Evolutionary conservation across 2,797 vertebrate species (phyloP).

Genomic region (Pantherophis vulpinus): DNA sequence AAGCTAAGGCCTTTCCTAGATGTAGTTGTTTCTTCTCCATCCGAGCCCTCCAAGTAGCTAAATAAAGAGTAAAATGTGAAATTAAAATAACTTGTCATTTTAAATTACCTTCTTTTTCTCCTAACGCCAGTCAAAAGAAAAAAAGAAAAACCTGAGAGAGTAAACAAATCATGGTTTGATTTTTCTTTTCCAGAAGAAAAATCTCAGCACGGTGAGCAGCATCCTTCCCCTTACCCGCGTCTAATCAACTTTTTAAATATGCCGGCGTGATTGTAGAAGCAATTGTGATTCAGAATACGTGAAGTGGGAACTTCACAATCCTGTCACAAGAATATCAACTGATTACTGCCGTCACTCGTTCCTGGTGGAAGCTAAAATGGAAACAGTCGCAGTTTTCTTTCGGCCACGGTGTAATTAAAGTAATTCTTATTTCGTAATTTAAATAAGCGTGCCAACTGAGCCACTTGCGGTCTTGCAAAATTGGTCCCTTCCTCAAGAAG

Average conservation of each 20-base stretch:
- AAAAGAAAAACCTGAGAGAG: background rate
- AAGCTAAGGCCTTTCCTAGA: background rate
- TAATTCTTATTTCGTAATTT: background rate
- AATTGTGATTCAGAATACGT: background rate
- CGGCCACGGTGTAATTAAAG: background rate
- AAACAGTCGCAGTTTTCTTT: background rate
- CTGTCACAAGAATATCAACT: constrained; percentile 45
- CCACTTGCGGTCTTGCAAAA: too few species aligned
- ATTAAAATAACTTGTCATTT: background rate
- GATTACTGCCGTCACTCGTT: background rate
- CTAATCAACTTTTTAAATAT: background rate
- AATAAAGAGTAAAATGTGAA: background rate
- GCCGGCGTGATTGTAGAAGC: background rate
- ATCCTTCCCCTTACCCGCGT: background rate
- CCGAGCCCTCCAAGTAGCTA: background rate
- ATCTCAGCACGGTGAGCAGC: constrained; percentile 22
- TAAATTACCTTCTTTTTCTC: background rate
- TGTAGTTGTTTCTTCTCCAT: background rate
- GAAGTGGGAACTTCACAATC: background rate
- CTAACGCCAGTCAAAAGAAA: background rate
- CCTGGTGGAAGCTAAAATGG: background rate
- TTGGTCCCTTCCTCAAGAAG: too few species aligned
- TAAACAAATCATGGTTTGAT: constrained; percentile 26
- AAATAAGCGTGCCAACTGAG: background rate
- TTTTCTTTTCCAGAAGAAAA: constrained; percentile 52